Conservation (phyloP, 2,888 invertebrate genomes). For the Eudemis profundana region DNA sequence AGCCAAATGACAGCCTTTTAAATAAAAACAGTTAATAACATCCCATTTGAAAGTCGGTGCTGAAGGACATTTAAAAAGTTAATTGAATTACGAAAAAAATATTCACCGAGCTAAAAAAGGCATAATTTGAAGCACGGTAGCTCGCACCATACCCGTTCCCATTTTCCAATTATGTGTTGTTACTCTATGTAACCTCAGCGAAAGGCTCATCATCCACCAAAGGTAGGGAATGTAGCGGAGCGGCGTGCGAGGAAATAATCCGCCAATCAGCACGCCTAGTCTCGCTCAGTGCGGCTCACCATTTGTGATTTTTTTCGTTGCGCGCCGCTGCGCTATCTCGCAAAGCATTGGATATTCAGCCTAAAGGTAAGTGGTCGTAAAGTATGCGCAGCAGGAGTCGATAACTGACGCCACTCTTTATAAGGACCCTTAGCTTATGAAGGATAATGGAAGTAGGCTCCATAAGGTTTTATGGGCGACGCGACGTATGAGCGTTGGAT, state of each 20-base stretch:
- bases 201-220: no score
- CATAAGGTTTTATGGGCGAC: constrained; percentile 71
- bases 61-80: background rate
- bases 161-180: constrained; percentile 50
- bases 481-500: constrained; percentile 61
- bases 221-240: no score
- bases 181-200: constrained; percentile 49
- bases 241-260: no score
- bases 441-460: constrained; percentile 72
- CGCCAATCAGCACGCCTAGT: no score
- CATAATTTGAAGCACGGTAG: constrained; percentile 33
- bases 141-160: constrained; percentile 42
- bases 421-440: constrained; percentile 70
- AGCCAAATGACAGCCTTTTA: background rate
- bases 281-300: no score
- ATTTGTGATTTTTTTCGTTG: no score
- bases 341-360: no score
- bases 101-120: constrained; percentile 11
- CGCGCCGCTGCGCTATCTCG: no score
- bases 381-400: constrained; percentile 65
- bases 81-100: constrained; percentile 32
- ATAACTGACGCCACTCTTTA: constrained; percentile 65
- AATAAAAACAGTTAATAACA: background rate
- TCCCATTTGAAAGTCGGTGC: background rate
- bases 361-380: constrained; percentile 71